Base-by-base conservation (phyloP, 2,888 invertebrate species). In the Athalia rosae region DNA sequence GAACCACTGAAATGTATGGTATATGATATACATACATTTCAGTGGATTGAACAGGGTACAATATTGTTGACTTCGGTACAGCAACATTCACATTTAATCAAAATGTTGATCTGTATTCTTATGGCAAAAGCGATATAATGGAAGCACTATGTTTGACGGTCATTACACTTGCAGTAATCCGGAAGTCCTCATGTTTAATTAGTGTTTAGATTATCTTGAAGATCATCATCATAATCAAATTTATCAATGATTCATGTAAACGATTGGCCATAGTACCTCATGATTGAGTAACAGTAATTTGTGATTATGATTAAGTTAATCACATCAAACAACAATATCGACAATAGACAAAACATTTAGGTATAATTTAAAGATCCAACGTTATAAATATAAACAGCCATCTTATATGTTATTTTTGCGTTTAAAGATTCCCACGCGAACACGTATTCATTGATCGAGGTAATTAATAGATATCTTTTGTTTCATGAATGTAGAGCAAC, bases 21-120 rank as follows among this genome's bases (percentile, higher is more conserved):
- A 9, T 58, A 11, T 58, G 3, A 5, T n/a, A 64, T 6, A 15
- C n/a, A 45, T 13, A 8, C 3, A 45, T 5, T 13, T 11, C 64
- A 45, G n/a, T 50, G 15, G 15, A 28, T 13, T 28, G 28, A 28
- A 28, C 28, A 28, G 28, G 28, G 28, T 53, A 13, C 6, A 50
- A 28, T 11, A 66, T 66, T 66, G 0, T 67, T 11, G 28, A 67
- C 28, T 67, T 67, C 67, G 67, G 48, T 67, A 67, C 67, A 67
- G 28, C 67, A 53, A 67, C 48, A 28, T 41, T 50, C 9, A 48
- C 15, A 53, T 4, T 53, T 66, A 66, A 15, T 28, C 15, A 53
- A 53, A n/a, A 50, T 9, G 48, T 67, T 67, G 53, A 50, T 67
- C 53, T 67, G 11, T 41, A 11, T 28, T 3, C 28, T 48, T n/a